Evolutionary conservation across 1,140 invertebrate genomes (phyloP).

Genomic region (Hyles euphorbiae): DNA sequence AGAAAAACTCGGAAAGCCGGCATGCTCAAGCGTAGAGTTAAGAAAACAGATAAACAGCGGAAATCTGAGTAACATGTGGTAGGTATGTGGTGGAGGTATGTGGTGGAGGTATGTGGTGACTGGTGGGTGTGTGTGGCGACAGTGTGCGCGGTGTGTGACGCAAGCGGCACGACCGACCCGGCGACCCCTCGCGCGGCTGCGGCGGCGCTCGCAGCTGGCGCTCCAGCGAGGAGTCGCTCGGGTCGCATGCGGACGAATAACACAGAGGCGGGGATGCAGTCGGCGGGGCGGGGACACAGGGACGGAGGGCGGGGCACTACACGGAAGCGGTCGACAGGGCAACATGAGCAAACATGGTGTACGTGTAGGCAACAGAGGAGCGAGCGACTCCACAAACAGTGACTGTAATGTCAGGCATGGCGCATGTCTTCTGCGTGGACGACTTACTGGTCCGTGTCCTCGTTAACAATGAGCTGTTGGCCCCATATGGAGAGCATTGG

Average conservation of each 20-base stretch:
- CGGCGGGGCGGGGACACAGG: background rate
- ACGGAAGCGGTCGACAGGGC: constrained; percentile 6
- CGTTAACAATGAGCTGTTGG: constrained; percentile 96
- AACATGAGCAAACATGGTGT: constrained; percentile 8
- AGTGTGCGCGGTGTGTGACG: no score
- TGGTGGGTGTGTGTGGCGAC: background rate
- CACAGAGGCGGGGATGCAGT: background rate
- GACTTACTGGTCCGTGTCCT: constrained; percentile 96
- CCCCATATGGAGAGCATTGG: constrained; percentile 98
- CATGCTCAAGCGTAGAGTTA: constrained; percentile 35
- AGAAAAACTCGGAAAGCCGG: constrained; percentile 18
- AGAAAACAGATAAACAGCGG: constrained; percentile 11
- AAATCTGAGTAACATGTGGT: constrained; percentile 9
- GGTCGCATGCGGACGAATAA: background rate
- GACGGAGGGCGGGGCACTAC: constrained; percentile 1
- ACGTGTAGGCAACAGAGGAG: constrained; percentile 52
- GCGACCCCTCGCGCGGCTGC: no score
- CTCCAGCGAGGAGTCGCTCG: no score
- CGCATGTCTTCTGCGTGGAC: constrained; percentile 53
- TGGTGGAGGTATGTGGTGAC: background rate
- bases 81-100: no score
- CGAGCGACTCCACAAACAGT: constrained; percentile 53
- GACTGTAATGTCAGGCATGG: constrained; percentile 51
- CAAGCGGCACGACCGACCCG: no score
- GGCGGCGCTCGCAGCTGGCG: no score